Base-by-base conservation (phyloP, 35 echinoderm and acorn worm species). In the Anneissia japonica region DNA sequence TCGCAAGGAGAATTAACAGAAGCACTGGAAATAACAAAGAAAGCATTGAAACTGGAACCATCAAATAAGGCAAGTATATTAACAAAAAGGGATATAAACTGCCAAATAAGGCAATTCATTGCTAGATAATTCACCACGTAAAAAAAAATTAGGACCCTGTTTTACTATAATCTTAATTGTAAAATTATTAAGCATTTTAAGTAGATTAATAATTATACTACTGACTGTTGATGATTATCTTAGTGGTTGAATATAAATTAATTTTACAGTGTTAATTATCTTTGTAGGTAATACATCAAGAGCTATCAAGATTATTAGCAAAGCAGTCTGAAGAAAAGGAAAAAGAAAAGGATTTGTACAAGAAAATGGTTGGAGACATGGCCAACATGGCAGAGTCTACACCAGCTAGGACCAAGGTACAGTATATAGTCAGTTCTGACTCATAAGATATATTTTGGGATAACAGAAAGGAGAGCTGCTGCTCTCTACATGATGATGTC, bases 351-450 rank as follows among this genome's bases (percentile, higher is more conserved):
- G 64, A 88, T 9, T 39, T 93, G 37, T 97, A 91, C 33, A 89
- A 91, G 75, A 86, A 90, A 37, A 97, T 97, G 95, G 95, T 97
- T 10, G 91, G 95, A 45, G 95, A 97, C 72, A 91, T 97, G 91
- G 95, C 95, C 30, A 85, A 87, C 34, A 87, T 88, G n/a, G 74
- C 84, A 33, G 46, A 89, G 19, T 19, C 51, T 64, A 64, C 40
- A 4, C 6, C 51, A 64, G 10, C 5, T 19, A 64, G 26, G 26
- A 6, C 9, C 51, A 64, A 64, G 51, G 51, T 64, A 26, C 11
- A 16, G n/a, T n/a, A n/a, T n/a, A n/a, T n/a, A n/a, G n/a, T n/a
- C n/a, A n/a, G n/a, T n/a, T n/a, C n/a, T n/a, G n/a, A n/a, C n/a
- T n/a, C n/a, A n/a, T n/a, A n/a, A n/a, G n/a, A n/a, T n/a, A n/a